These are phyloP conservation scores for Chaitophorus viminalis DNA, from an alignment of 2,888 invertebrate species.

Conservation along the genomic window DNA sequence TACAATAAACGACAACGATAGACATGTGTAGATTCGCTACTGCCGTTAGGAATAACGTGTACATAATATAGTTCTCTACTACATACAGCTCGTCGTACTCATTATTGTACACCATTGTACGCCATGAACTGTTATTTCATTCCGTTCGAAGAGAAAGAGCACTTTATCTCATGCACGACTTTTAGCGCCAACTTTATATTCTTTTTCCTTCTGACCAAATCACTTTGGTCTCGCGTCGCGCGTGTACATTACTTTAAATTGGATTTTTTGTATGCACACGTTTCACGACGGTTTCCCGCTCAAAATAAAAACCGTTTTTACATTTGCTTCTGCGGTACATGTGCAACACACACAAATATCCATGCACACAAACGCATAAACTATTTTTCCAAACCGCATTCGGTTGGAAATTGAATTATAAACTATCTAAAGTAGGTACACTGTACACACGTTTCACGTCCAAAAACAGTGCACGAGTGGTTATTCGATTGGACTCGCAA, in stretches of 20 bases:
- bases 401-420: neutral
- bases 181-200: neutral
- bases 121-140: neutral
- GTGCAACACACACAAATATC: too few relatives aligned
- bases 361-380: too few relatives aligned
- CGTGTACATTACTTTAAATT: conserved; percentile 6
- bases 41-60: too few relatives aligned
- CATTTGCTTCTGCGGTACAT: neutral
- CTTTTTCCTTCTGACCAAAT: neutral
- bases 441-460: neutral
- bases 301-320: neutral
- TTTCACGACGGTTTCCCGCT: neutral
- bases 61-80: too few relatives aligned
- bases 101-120: too few relatives aligned
- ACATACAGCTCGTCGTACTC: too few relatives aligned
- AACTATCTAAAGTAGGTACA: neutral
- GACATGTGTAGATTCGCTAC: too few relatives aligned
- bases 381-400: neutral
- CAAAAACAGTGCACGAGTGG: neutral
- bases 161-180: conserved; percentile 1
- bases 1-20: too few relatives aligned
- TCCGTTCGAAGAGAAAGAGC: neutral
- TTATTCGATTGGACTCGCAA: neutral
- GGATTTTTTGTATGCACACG: neutral
- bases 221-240: neutral